Evolutionary conservation across 1,140 invertebrate genomes (phyloP), one percentile per base, ranked within the genome.

Genomic region (Pantala flavescens): DNA sequence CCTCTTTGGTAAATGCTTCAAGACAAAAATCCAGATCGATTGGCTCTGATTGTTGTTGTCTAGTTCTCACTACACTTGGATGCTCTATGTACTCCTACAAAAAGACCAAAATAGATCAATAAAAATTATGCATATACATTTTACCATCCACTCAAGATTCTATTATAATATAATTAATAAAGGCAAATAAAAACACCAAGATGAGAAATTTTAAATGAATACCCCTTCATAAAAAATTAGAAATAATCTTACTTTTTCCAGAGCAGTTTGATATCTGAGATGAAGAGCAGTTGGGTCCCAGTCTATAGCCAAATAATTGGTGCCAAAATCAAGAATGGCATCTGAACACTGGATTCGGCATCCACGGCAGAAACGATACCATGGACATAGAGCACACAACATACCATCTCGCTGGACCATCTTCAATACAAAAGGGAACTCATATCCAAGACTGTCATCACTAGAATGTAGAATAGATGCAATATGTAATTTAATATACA

Each of bases 231-330:
- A n/a, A n/a, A n/a, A n/a, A n/a, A n/a, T n/a, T n/a, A n/a, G n/a
- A n/a, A 36, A 49, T 21, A 21, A 21, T 79, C 79, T 78, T 80
- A 93, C 91, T 82, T 87, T 88, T 83, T 95, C 93, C 78, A 91
- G 84, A 63, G 89, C 89, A 76, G 89, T 88, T 83, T 95, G 93
- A 83, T 95, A 96, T 55, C 93, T 85, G 74, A 96, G 86, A 85
- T 96, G 93, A 77, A 95, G 82, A 73, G 94, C 93, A 19, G 93
- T 95, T 74, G 93, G 93, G 81, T 96, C 93, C 94, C 94, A 96
- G 82, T 95, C 93, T 42, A 93, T 90, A 55, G 91, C 91, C 75
- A 93, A 84, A 81, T 87, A 84, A 73, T 82, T 82, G 24, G 79
- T 78, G 42, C 80, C 78, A 77, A 82, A 84, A 74, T 83, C 84